Evolutionary conservation across 2,113 vertebrate species (phyloP).

Genomic region (Gobio gobio): DNA sequence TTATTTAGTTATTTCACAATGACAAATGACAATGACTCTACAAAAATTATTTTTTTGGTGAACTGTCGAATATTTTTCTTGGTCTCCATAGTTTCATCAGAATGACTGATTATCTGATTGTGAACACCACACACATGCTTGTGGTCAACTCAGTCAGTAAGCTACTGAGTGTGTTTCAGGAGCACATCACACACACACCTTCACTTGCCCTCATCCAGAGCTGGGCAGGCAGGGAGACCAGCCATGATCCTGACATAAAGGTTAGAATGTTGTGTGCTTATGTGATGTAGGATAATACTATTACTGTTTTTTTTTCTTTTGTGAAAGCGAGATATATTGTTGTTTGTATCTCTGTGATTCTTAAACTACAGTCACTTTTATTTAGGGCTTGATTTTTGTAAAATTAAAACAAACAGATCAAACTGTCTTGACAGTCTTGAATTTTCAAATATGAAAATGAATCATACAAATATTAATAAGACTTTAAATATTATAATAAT

Average conservation of each 20-base stretch:
- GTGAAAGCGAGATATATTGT: background rate
- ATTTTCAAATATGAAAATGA: background rate
- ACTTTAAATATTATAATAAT: background rate
- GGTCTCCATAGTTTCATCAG: constrained; percentile 80
- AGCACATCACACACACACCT: constrained; percentile 74
- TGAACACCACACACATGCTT: constrained; percentile 80
- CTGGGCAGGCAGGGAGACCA: constrained; percentile 66
- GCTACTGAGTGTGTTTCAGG: constrained; percentile 74
- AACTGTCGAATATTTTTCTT: constrained; percentile 16
- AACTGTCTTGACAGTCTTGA: background rate
- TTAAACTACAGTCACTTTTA: too few species aligned
- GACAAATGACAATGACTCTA: background rate
- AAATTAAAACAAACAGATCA: too few species aligned
- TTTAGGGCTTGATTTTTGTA: too few species aligned
- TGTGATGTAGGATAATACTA: background rate
- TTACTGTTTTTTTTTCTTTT: background rate
- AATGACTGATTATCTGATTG: constrained; percentile 84
- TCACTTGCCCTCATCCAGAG: constrained; percentile 73
- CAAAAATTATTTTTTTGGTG: background rate
- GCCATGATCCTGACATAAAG: constrained; percentile 67
- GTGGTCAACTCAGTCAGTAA: constrained; percentile 75
- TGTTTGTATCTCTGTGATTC: background rate
- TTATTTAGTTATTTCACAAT: background rate
- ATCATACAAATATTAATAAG: background rate
- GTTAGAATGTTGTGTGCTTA: constrained; percentile 44